phyloP scores from a whole-genome alignment of 2,888 invertebrate genomes.

The Polia nebulosa region DNA sequence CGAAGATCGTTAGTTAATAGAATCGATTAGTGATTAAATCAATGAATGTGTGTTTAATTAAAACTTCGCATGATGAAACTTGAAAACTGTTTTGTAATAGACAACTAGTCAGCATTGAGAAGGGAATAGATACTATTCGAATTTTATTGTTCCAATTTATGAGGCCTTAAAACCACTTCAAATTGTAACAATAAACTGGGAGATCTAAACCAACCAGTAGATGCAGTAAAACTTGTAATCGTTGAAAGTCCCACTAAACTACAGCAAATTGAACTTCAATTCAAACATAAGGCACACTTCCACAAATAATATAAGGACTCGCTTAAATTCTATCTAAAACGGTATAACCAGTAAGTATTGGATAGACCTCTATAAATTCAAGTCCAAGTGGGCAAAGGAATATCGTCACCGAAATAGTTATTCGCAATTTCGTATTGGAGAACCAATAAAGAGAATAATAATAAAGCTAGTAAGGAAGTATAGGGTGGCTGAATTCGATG shows the following conservation, averaged over 20 bases:
- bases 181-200: slow-evolving; percentile 16
- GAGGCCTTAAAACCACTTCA: neutral
- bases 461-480: slow-evolving; percentile 55
- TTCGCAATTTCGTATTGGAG: slow-evolving; percentile 56
- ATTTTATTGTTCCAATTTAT: neutral
- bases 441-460: slow-evolving; percentile 55
- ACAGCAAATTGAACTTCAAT: slow-evolving; percentile 23
- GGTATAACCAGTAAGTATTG: slow-evolving; percentile 54
- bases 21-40: neutral
- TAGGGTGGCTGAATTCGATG: no score
- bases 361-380: slow-evolving; percentile 77
- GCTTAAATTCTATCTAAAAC: slow-evolving; percentile 55
- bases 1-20: neutral
- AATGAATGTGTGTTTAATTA: neutral
- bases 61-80: neutral
- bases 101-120: neutral
- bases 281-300: slow-evolving; percentile 24
- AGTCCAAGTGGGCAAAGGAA: slow-evolving; percentile 73
- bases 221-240: slow-evolving; percentile 17
- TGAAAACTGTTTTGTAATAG: no score
- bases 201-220: neutral
- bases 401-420: slow-evolving; percentile 70
- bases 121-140: neutral
- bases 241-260: slow-evolving; percentile 6
- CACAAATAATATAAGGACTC: slow-evolving; percentile 50